phyloP scores from a whole-genome alignment of 2,888 invertebrate species.

The Nomada flava region DNA sequence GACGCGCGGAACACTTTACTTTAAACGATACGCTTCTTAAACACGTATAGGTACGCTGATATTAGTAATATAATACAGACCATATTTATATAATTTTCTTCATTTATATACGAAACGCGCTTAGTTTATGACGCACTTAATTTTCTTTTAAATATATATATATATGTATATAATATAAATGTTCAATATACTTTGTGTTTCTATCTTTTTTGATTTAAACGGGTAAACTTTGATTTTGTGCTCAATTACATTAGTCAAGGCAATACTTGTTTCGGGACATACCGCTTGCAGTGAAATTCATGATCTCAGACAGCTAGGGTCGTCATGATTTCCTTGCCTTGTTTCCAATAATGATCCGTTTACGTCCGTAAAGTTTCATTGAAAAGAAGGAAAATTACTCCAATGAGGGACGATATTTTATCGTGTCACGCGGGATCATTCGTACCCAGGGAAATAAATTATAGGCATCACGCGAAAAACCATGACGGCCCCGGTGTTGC shows the following conservation, averaged over 20 bases:
- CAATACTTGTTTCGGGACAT: conserved; percentile 73
- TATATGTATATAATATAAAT: conserved; percentile 58
- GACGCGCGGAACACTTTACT: conserved; percentile 56
- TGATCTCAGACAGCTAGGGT: conserved; percentile 1
- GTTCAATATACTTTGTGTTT: conserved; percentile 68
- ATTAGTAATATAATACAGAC: conserved; percentile 73
- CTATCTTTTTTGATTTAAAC: conserved; percentile 73
- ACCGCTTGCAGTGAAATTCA: conserved; percentile 18
- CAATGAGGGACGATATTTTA: background rate
- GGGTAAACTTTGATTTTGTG: conserved; percentile 83
- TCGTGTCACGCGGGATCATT: conserved; percentile 17
- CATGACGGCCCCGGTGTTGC: conserved; percentile 58
- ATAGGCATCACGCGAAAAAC: conserved; percentile 56
- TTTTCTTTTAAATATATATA: conserved; percentile 67
- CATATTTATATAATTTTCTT: conserved; percentile 56
- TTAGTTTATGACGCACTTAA: conserved; percentile 55
- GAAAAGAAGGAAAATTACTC: background rate
- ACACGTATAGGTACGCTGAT: conserved; percentile 41
- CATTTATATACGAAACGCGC: conserved; percentile 63
- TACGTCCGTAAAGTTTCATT: background rate
- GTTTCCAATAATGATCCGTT: background rate
- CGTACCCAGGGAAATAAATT: conserved; percentile 39
- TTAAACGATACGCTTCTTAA: conserved; percentile 46
- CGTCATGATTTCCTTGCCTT: conserved; percentile 36
- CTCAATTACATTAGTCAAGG: conserved; percentile 83